phyloP scores from a whole-genome alignment of 2,797 vertebrate species.

The Alfaro cultratus region DNA sequence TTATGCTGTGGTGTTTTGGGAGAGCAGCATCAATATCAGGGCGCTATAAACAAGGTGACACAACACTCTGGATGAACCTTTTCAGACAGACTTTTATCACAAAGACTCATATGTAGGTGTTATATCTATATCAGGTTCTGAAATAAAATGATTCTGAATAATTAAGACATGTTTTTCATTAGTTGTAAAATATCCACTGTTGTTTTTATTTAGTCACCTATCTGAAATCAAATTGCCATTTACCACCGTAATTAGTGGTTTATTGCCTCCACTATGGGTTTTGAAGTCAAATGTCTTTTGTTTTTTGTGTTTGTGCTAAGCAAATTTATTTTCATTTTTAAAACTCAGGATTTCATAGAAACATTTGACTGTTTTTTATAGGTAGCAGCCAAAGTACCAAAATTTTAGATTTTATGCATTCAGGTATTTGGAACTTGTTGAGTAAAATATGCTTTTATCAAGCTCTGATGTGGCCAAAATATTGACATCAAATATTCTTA shows the following conservation, averaged over 20 bases:
- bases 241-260: neutral
- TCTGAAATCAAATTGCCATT: neutral
- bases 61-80: neutral
- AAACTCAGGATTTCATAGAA: neutral
- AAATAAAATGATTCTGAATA: neutral
- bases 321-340: neutral
- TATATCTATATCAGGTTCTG: neutral
- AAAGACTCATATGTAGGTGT: too few species aligned
- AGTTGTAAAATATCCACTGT: neutral
- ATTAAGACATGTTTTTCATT: neutral
- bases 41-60: neutral
- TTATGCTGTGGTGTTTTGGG: neutral
- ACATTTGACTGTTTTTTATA: neutral
- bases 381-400: neutral
- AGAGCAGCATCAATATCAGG: neutral
- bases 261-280: neutral
- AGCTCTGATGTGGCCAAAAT: slow-evolving; percentile 1
- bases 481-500: slow-evolving; percentile 18
- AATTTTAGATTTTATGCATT: neutral
- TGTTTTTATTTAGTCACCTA: neutral
- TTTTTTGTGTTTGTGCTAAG: neutral
- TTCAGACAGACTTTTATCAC: neutral
- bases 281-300: too few species aligned
- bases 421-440: neutral
- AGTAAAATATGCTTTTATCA: slow-evolving; percentile 7